Percentiles rank a stretch among this genome's conserved stretches.
Conservation (phyloP, 2,888 invertebrate species). For the Cantharis rufa region DNA sequence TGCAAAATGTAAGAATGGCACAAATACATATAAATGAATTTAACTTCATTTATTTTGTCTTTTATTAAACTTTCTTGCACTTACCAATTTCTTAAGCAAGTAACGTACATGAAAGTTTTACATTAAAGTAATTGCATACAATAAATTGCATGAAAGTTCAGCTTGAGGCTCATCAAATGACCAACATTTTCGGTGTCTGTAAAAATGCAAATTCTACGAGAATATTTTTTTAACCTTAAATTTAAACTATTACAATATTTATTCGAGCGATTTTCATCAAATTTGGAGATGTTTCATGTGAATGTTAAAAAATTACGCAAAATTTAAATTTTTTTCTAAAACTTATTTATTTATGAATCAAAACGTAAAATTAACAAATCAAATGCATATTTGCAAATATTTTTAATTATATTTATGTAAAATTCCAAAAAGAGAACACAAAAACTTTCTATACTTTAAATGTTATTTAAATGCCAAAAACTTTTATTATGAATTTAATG, state of each 20-base stretch:
- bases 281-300: background rate
- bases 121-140: background rate
- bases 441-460: background rate
- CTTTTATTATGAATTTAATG: background rate
- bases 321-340: background rate
- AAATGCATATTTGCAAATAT: background rate
- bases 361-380: background rate
- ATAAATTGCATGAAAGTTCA: background rate
- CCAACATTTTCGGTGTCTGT: background rate
- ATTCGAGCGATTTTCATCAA: background rate
- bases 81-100: background rate
- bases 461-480: background rate
- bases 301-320: background rate
- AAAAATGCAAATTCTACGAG: background rate
- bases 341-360: background rate
- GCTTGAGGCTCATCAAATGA: background rate
- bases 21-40: background rate
- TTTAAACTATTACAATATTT: background rate
- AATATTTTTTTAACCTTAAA: background rate
- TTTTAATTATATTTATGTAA: background rate
- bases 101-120: slow-evolving; percentile 4
- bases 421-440: background rate
- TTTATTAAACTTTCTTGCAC: background rate
- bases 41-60: background rate
- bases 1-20: background rate